Evolutionary conservation across 2,888 invertebrate genomes (phyloP), one percentile per base, ranked within the genome.

Genomic region (Pyrgus malvae): DNA sequence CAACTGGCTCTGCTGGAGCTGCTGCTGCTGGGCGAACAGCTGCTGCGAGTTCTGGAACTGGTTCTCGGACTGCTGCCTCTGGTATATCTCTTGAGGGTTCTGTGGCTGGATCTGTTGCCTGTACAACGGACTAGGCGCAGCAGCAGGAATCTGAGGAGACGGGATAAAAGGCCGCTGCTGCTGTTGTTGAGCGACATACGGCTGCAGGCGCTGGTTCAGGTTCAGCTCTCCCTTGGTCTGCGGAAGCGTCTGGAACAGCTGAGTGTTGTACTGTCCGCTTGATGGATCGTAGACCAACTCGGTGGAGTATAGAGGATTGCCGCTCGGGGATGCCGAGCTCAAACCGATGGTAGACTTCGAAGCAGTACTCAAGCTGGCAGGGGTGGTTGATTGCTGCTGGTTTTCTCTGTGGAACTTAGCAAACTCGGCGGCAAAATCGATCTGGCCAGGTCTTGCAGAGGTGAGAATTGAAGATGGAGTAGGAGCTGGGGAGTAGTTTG

Each of bases 221-320:
- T 92, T 92, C 69, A 95, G 90, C 67, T 95, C 94, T 59, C 94
- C 94, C 60, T 92, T 92, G 38, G 93, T 93, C 79, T 94, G 94
- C 17, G 95, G 95, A 48, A 95, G 82, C 12, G 93, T 91, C 78
- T 96, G 96, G 87, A 93, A 95, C 35, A 95, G 85, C 65, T 95
- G 94, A 21, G 94, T 95, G 71, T 95, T 94, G 90, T 96, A 96
- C 68, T 94, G 93, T 44, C 95, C 95, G 64, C 94, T 93, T 25
- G 92, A 77, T 14, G 95, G 95, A 78, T 96, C 95, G 77, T 92
- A 96, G 0, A 95, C 92, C 23, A 96, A 84, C 72, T 95, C 95
- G 16, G 95, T 95, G 45, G 95, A 94, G 80, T 95, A 96, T 51
- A 95, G 91, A 55, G 95, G 94, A 64, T 93, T 92, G 48, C 91